phyloP scores from a whole-genome alignment of 2,888 invertebrate genomes.

The Spialia ferax region DNA sequence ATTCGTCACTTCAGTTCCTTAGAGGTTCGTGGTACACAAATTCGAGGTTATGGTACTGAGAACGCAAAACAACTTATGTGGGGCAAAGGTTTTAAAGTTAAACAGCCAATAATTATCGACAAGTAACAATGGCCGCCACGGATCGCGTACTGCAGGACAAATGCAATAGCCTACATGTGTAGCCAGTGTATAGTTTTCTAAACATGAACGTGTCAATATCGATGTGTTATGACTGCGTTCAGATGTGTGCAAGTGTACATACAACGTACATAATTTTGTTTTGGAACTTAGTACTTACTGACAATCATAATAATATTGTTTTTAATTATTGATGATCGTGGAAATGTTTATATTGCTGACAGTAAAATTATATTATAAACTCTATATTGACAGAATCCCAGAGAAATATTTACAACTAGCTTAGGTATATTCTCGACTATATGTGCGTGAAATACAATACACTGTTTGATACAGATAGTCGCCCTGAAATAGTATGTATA shows the following conservation, averaged over 20 bases:
- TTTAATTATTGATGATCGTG: not conserved
- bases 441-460: too few relatives aligned
- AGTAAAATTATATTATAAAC: not conserved
- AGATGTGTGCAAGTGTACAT: slow-evolving; percentile 20
- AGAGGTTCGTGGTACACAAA: not conserved
- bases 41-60: not conserved
- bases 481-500: too few relatives aligned
- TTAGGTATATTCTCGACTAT: too few relatives aligned
- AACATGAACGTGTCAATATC: slow-evolving; percentile 28
- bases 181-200: slow-evolving; percentile 30
- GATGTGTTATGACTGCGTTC: slow-evolving; percentile 32
- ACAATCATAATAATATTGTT: not conserved
- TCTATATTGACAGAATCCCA: not conserved
- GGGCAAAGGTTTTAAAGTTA: slow-evolving; percentile 21
- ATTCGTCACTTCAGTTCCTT: not conserved
- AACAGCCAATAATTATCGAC: slow-evolving; percentile 22
- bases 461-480: too few relatives aligned
- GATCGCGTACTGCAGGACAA: slow-evolving; percentile 19
- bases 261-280: slow-evolving; percentile 18
- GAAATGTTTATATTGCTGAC: not conserved
- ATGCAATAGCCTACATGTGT: slow-evolving; percentile 5
- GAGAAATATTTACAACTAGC: too few relatives aligned
- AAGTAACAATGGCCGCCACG: slow-evolving; percentile 23
- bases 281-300: not conserved
- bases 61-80: not conserved